Evolutionary conservation across 2,113 vertebrate species (phyloP), one percentile per base, ranked within the genome.

Genomic region (Blennius ocellaris): DNA sequence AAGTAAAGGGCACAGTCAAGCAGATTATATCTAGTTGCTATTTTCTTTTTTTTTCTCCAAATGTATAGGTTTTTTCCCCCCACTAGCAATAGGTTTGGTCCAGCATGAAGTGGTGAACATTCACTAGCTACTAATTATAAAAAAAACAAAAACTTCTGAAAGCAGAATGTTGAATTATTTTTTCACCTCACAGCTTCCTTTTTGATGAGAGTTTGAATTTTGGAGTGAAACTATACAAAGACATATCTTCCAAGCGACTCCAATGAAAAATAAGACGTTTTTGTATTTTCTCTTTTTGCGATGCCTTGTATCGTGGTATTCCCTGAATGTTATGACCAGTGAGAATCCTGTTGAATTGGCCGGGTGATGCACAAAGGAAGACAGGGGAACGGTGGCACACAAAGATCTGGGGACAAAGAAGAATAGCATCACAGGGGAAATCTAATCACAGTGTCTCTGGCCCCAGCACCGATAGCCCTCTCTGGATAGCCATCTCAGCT

Each of bases 381-480:
- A 83, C 45, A 65, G 43, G 54, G 37, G 55, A 74, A 77, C 43
- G 70, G 45, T 68, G 75, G 59, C 54, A 85, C 39, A 76, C 58
- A 78, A 68, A 73, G 41, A 73, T 63, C 69, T 54, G 76, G 77
- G 64, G 76, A 83, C 65, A 79, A 67, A 83, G 53, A 76, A 84
- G 81, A 81, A 85, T 77, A 80, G 85, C 74, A 83, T 84, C 79
- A 86, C 50, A 60, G 74, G 65, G 74, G 82, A 86, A 92, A 91
- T 91, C 89, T 91, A 90, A 92, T 92, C 90, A 92, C 76, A 73
- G 77, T 56, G 82, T 86, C 83, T 86, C 72, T 78, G 82, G 81
- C 64, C 84, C 78, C 47, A 52, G 79, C 79, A 73, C 72, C 8
- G 51, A 86, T 88, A 79, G 82, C 76, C 85, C 84, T 85, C 84